Base-by-base conservation (phyloP, 2,888 invertebrate genomes). In the Augochlorella aurata region DNA sequence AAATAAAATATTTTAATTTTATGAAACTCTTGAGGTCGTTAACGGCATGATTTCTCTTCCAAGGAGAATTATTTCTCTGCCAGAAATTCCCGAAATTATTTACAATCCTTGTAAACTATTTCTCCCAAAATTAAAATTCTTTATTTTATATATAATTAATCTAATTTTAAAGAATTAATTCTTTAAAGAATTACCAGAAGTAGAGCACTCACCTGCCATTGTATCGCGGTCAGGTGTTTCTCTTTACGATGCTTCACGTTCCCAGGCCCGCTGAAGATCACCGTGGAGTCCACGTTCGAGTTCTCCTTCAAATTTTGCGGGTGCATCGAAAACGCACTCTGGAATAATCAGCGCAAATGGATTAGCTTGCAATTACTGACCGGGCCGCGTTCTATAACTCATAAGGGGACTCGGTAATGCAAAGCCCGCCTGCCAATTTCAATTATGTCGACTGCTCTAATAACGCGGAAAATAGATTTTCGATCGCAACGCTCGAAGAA, bases 241-340 rank as follows among this genome's bases (percentile, higher is more conserved):
- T 94, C 93, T 75, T 93, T 92, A 63, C 94, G 94, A 79, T 93
- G 92, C 81, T 93, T 94, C 65, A 94, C 91, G 89, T 95, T 95
- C 44, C 95, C 95, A 70, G 94, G 94, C 44, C 95, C 95, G 54
- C 94, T 95, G 84, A 95, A 91, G 14, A 95, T 91, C 70, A 95
- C 94, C 49, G 94, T 93, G 79, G 94, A 94, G 78, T 92, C 91
- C 83, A 86, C 83, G 21, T 82, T 77, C 69, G 74, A 18, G 54
- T 58, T 87, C 12, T 94, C 94, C 49, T 94, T 93, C 63, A 92
- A 90, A 81, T 93, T 94, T 85, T 94, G 94, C 80, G 94, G 93
- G 90, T 94, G 94, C 87, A 95, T 93, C 68, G 94, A 94, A 85
- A 95, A 94, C 91, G 94, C 94, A 93, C 94, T 95, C 95, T 95